Evolutionary conservation across 2,888 invertebrate species (phyloP).

Genomic region (Lordiphosa fenestrarum): DNA sequence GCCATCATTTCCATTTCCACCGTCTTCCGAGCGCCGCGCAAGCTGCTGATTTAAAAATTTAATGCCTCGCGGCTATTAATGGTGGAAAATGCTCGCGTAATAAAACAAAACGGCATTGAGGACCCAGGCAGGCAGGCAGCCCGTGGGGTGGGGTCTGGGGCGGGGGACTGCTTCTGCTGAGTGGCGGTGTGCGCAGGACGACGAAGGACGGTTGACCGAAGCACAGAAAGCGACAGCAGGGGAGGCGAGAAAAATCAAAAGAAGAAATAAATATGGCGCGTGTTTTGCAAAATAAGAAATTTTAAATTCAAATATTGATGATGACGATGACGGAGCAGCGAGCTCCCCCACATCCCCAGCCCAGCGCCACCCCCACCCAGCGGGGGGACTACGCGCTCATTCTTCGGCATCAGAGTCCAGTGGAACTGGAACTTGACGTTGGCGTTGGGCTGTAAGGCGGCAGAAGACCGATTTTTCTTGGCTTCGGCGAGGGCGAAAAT

Average conservation of each 20-base stretch:
- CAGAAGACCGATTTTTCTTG: constrained; percentile 35
- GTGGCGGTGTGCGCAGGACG: constrained; percentile 29
- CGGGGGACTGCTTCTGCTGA: constrained; percentile 2
- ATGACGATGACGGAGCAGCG: constrained; percentile 33
- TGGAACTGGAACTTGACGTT: constrained; percentile 19
- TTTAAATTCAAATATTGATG: constrained; percentile 74
- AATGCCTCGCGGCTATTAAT: constrained; percentile 75
- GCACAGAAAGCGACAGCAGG: constrained; percentile 21
- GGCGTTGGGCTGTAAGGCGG: constrained; percentile 37
- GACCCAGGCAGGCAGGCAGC: constrained; percentile 11
- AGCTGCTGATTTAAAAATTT: constrained; percentile 71
- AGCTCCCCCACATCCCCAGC: neutral
- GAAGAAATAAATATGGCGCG: constrained; percentile 75
- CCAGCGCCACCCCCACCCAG: neutral
- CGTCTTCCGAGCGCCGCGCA: constrained; percentile 12
- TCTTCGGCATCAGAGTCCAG: constrained; percentile 15
- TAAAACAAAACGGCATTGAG: constrained; percentile 64
- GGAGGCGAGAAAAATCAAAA: constrained; percentile 63
- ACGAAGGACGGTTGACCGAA: constrained; percentile 22
- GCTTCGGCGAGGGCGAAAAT: constrained; percentile 10
- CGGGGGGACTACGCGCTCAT: neutral
- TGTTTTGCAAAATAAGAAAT: constrained; percentile 68
- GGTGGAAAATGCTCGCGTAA: constrained; percentile 74
- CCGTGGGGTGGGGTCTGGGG: constrained; percentile 5
- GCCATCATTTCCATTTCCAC: constrained; percentile 6